Evolutionary conservation across 1,140 invertebrate species (phyloP), one percentile per base, ranked within the genome.

Genomic region (Achroia grisella): DNA sequence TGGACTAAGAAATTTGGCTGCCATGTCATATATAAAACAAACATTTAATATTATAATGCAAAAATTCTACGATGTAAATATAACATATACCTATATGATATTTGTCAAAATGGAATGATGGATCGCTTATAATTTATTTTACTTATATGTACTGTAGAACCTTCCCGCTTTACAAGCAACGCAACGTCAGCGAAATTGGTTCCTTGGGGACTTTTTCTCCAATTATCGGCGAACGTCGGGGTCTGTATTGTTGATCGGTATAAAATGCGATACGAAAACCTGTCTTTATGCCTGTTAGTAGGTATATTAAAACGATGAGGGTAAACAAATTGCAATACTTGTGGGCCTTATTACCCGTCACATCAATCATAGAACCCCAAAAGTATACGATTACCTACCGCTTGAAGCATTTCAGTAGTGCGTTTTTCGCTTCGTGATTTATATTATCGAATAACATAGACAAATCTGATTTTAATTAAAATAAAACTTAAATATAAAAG

Each of bases 261-360:
- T 74, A 70, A 71, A 69, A 75, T 67, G 69, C 56, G 52, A 63
- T 62, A 56, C 59, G 56, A 62, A 55, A 68, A 71, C 61, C 58
- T 68, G 51, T 60, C 63, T 67, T 63, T 64, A 61, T 58, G 37
- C 35, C 8, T 31, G 49, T 45, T 46, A 39, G 52, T 61, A 51
- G 56, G 61, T 69, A 69, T 64, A 69, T 73, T 68, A 65, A 65
- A 65, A 62, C 70, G 73, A 76, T 75, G 67, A 79, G 77, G 70
- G 75, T 73, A 84, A 84, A 81, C 77, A 84, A 84, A 84, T 84
- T 81, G 80, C 68, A 71, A 79, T 74, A 75, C 71, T 79, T 76
- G 72, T 61, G 67, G 56, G 59, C 64, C 68, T 79, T 82, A 82
- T 84, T 80, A 80, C 69, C 66, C 64, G 75, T 80, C 80, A 72